Percentiles rank a stretch among this genome's conserved stretches.
phyloP scores from a whole-genome alignment of 1,140 invertebrate species.

The Heterodera carotae region DNA sequence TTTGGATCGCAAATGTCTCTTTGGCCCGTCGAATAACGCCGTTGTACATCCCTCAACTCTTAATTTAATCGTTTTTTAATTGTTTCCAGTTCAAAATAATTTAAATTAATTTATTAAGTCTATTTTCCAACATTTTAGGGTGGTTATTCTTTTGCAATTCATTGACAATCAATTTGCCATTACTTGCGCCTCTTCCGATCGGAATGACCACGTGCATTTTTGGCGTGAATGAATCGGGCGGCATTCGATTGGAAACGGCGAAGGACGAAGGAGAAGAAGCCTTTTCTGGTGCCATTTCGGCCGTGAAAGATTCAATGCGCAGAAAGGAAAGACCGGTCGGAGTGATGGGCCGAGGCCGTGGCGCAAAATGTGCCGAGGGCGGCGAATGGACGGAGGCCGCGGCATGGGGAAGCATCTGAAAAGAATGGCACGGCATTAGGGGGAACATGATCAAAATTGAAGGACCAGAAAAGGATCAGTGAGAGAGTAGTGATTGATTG shows the following conservation, averaged over 20 bases:
- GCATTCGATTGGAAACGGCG: background rate
- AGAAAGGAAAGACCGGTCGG: background rate
- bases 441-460: too few relatives aligned
- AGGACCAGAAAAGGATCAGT: background rate
- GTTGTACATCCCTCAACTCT: conserved; percentile 30
- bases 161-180: conserved; percentile 13
- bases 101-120: conserved; percentile 9
- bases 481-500: too few relatives aligned
- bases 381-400: background rate
- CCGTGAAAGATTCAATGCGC: background rate
- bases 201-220: conserved; percentile 14
- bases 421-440: background rate
- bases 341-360: background rate
- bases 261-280: background rate
- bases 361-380: conserved; percentile 3
- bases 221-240: background rate
- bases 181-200: conserved; percentile 28
- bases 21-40: conserved; percentile 55
- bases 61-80: background rate
- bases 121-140: too few relatives aligned
- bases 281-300: background rate
- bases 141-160: background rate
- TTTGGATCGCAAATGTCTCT: conserved; percentile 47
- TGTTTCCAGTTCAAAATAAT: background rate
- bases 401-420: conserved; percentile 9